Evolutionary conservation across 2,888 invertebrate species (phyloP).

Genomic region (Athetis lepigone): DNA sequence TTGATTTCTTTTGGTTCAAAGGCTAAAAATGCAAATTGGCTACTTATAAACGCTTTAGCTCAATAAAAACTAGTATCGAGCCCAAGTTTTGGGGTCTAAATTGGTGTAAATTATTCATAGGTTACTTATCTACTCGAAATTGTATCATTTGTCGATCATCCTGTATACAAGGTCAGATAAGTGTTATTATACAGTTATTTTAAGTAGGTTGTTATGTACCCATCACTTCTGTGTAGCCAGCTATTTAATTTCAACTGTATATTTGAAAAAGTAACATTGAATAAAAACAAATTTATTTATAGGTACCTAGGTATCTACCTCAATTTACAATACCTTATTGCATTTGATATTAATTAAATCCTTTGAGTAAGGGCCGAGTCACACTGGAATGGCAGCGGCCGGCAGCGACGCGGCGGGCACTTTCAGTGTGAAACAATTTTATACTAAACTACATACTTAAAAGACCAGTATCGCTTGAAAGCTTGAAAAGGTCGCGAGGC

Average conservation of each 20-base stretch:
- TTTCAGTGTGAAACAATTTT: too few species aligned
- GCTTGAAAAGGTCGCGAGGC: too few species aligned
- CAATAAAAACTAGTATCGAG: neutral
- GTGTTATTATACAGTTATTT: too few species aligned
- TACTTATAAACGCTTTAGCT: neutral
- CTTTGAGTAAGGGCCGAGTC: too few species aligned
- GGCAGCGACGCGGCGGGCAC: too few species aligned
- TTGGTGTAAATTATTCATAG: too few species aligned
- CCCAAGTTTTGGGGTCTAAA: too few species aligned
- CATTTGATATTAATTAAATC: slow-evolving; percentile 77
- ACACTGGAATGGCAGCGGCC: too few species aligned
- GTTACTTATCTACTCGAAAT: too few species aligned
- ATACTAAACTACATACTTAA: too few species aligned
- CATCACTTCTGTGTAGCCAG: neutral
- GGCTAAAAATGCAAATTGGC: neutral
- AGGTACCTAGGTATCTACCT: slow-evolving; percentile 49
- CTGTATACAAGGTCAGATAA: neutral
- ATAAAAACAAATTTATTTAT: slow-evolving; percentile 46
- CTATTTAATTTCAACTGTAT: neutral
- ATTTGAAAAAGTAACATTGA: slow-evolving; percentile 24
- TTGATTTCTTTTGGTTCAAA: neutral
- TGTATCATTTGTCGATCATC: neutral
- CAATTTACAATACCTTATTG: slow-evolving; percentile 66
- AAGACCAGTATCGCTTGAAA: too few species aligned
- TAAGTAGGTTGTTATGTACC: neutral